phyloP scores from a whole-genome alignment of 1,140 invertebrate species.

The Drosophila auraria region DNA sequence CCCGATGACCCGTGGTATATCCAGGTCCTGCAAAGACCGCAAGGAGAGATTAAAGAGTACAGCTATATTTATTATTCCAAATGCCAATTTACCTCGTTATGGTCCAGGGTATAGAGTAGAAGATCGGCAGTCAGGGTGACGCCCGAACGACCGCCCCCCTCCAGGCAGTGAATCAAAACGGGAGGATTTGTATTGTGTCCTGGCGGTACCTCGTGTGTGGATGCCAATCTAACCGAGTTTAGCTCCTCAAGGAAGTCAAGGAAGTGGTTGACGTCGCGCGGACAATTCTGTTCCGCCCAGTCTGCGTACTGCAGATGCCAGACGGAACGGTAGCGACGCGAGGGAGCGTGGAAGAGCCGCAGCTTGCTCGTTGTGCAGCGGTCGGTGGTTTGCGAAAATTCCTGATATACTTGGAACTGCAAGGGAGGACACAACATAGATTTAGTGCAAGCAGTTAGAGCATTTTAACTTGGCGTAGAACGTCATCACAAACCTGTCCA shows the following conservation, averaged over 20 bases:
- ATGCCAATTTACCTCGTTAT: constrained; percentile 90
- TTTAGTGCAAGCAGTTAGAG: not conserved
- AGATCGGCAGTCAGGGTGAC: constrained; percentile 92
- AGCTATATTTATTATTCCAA: not conserved
- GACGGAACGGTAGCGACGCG: constrained; percentile 87
- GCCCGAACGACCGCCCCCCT: constrained; percentile 90
- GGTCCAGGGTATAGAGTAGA: constrained; percentile 93
- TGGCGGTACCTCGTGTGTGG: constrained; percentile 88
- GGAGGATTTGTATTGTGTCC: constrained; percentile 90
- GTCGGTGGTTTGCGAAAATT: constrained; percentile 88
- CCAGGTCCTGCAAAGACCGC: constrained; percentile 88
- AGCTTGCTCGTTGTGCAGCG: constrained; percentile 88
- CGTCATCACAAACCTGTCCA: constrained; percentile 85
- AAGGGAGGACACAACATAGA: constrained; percentile 1
- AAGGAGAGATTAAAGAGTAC: not conserved
- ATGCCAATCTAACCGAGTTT: constrained; percentile 91
- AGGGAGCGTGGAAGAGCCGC: constrained; percentile 86
- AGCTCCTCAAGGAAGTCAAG: constrained; percentile 94
- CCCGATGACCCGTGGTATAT: constrained; percentile 91
- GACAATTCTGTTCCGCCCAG: constrained; percentile 91
- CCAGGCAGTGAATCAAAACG: constrained; percentile 89
- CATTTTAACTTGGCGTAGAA: no score
- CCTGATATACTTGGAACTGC: constrained; percentile 90
- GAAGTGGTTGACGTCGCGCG: constrained; percentile 88
- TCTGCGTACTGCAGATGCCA: constrained; percentile 94